Percentiles rank a stretch among this genome's conserved stretches.
phyloP scores from a whole-genome alignment of 2,113 vertebrate species.

The Daphoenositta chrysoptera region DNA sequence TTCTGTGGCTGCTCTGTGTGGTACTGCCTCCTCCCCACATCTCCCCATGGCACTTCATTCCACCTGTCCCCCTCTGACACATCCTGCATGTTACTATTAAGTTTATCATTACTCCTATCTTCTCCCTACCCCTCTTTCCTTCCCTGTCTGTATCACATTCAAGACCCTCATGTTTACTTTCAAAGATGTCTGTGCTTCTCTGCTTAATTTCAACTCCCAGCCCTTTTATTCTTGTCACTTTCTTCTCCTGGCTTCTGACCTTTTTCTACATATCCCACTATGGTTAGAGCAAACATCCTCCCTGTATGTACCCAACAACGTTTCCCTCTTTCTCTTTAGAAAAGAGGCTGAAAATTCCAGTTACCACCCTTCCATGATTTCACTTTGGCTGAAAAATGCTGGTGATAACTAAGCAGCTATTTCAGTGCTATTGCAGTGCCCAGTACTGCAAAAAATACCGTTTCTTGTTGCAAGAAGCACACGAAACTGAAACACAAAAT shows the following conservation, averaged over 20 bases:
- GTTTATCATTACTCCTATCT: background rate
- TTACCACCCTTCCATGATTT: background rate
- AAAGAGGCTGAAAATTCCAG: background rate
- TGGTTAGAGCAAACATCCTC: background rate
- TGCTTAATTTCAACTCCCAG: constrained; percentile 20
- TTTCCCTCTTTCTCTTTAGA: background rate
- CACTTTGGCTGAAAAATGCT: background rate
- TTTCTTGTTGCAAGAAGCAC: background rate
- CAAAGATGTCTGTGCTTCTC: constrained; percentile 17
- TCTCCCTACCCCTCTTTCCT: background rate
- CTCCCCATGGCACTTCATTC: background rate
- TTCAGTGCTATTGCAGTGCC: background rate
- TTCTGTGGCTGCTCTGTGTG: background rate
- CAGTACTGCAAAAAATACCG: background rate
- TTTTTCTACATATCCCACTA: background rate
- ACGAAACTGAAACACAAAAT: background rate
- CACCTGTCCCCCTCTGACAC: background rate
- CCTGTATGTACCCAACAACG: rapidly evolving
- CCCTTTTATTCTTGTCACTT: constrained; percentile 32
- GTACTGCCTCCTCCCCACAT: background rate
- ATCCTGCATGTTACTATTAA: background rate
- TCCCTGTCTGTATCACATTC: background rate
- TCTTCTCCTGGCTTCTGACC: background rate
- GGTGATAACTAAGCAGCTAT: background rate
- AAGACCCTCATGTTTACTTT: background rate